phyloP scores from a whole-genome alignment of 2,797 vertebrate genomes.

The Danio choprae region DNA sequence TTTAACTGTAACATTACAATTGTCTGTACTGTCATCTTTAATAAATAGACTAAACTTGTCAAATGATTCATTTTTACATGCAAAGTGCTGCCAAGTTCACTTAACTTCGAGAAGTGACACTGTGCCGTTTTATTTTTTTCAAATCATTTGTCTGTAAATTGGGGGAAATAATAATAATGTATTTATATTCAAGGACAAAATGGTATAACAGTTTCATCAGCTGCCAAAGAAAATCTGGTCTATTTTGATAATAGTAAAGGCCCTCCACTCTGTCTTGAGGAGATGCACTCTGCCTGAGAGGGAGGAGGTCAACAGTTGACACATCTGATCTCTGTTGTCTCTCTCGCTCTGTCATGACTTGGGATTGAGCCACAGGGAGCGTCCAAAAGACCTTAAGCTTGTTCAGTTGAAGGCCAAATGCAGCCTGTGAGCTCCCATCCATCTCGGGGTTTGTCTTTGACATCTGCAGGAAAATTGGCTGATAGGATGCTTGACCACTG shows the following conservation, averaged over 20 bases:
- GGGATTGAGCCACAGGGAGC: slow-evolving; percentile 25
- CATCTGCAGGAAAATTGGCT: slow-evolving; percentile 30
- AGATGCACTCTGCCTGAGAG: not conserved
- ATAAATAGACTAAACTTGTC: too few species aligned
- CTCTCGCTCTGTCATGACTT: slow-evolving; percentile 32
- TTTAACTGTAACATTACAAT: too few species aligned
- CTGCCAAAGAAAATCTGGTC: slow-evolving; percentile 1
- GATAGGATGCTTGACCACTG: not conserved
- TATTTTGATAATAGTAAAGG: slow-evolving; percentile 15
- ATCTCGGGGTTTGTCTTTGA: slow-evolving; percentile 21
- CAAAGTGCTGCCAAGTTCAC: too few species aligned
- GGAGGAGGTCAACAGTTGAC: slow-evolving; percentile 27
- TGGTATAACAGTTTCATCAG: not conserved
- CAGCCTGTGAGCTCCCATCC: slow-evolving; percentile 19
- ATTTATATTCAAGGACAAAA: not conserved
- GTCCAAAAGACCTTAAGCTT: slow-evolving; percentile 37
- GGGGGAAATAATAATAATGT: too few species aligned
- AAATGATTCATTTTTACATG: too few species aligned
- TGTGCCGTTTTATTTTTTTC: too few species aligned
- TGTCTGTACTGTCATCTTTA: too few species aligned
- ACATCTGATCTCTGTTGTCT: slow-evolving; percentile 31
- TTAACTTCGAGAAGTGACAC: too few species aligned
- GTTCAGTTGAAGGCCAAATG: slow-evolving; percentile 21
- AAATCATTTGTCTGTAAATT: too few species aligned
- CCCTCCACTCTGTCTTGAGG: not conserved